Conservation (phyloP, 2,797 vertebrate genomes). For the Bryconaethiops microstoma region DNA sequence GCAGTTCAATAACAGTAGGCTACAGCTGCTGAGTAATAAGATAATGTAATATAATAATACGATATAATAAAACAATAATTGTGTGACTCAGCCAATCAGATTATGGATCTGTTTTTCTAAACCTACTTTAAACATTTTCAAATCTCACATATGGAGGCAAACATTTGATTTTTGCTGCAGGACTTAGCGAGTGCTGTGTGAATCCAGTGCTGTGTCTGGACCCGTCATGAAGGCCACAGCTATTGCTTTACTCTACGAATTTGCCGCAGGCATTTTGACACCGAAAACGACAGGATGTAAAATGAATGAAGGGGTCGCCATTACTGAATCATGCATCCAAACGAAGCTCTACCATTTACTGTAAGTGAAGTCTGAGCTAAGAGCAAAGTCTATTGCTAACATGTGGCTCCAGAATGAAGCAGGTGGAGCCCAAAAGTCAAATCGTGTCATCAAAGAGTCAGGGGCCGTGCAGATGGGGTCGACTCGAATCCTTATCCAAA, state of each 20-base stretch:
- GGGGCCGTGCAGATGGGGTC: slow-evolving; percentile 63
- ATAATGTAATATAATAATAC: no score
- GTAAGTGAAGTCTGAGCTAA: slow-evolving; percentile 68
- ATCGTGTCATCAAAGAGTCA: slow-evolving; percentile 70
- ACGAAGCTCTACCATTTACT: slow-evolving; percentile 70
- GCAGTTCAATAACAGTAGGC: no score
- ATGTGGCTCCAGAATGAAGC: slow-evolving; percentile 73
- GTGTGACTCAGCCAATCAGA: no score
- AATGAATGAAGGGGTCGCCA: slow-evolving; percentile 19
- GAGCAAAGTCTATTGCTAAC: slow-evolving; percentile 73
- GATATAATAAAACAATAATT: no score
- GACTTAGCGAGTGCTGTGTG: background rate
- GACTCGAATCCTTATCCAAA: slow-evolving; percentile 60
- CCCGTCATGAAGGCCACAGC: slow-evolving; percentile 39
- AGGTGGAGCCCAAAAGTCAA: slow-evolving; percentile 63
- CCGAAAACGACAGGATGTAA: slow-evolving; percentile 63
- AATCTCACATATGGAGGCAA: background rate
- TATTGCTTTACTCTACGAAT: slow-evolving; percentile 67
- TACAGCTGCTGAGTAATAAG: no score
- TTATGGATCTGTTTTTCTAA: background rate
- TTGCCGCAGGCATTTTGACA: slow-evolving; percentile 73
- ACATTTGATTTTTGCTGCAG: background rate
- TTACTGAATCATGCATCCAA: slow-evolving; percentile 65
- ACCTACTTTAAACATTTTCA: background rate
- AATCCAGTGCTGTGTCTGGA: background rate